Base-by-base conservation (phyloP, 2,113 vertebrate genomes). In the Thoracochromis brauschi region DNA sequence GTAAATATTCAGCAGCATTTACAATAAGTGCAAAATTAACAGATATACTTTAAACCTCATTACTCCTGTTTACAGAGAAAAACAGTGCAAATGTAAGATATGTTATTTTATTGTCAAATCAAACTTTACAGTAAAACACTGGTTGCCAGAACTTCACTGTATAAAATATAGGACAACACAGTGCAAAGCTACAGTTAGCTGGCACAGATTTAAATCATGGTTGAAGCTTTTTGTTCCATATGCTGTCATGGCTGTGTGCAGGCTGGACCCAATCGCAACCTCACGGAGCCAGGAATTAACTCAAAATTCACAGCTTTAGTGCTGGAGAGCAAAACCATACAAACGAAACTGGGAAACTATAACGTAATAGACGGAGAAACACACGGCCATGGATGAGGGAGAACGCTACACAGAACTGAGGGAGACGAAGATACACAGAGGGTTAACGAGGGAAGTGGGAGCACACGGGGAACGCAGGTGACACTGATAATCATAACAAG, bases 331-430 rank as follows among this genome's bases (percentile, higher is more conserved):
- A 16, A 57, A 57, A 57, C 55, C 55, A 29, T 5, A 29, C 55
- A 29, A 57, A 9, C 55, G 8, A 57, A 29, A 57, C 7, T 29
- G 24, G 24, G 55, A 3, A 57, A 16, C 7, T 2, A 57, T 57
- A 57, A 57, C 13, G 1, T 26, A 0, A 2, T 5, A 26, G 2
- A 29, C 0, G 0, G 24, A 57, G 55, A 57, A 57, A 57, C 55
- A 57, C 13, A 0, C 9, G 3, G 7, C 12, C 12, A 0, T 57
- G 24, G 0, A 29, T 2, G 24, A 57, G 24, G 51, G 5, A 21
- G 51, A 54, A 40, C 38, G 10, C 10, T 10, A 40, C 38, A 40
- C 38, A 5, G 38, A 40, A 40, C 38, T 7, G 51, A 54, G n/a
- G 54, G 7, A 29, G 54, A 57, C 7, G 4, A 12, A 57, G 24